A percentile compares a stretch with the other conserved stretches of the same genome.
phyloP scores from a whole-genome alignment of 2,888 invertebrate genomes.

The Eilema caniola region DNA sequence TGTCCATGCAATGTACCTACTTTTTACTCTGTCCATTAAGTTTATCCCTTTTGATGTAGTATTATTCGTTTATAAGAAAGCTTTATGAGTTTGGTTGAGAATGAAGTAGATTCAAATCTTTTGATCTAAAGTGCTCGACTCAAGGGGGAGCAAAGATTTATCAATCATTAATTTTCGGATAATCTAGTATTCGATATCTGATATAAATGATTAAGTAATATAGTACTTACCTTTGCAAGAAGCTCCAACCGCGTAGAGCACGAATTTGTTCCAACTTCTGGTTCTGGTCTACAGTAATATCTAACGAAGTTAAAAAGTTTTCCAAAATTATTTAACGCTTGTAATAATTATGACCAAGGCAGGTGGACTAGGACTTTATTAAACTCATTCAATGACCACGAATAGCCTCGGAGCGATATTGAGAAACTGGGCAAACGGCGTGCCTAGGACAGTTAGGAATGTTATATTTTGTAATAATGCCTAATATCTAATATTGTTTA shows the following conservation, averaged over 20 bases:
- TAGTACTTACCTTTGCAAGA: background rate
- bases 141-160: background rate
- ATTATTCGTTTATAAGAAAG: background rate
- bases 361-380: background rate
- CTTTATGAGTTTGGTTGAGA: background rate
- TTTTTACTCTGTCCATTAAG: background rate
- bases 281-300: too few relatives aligned
- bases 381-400: background rate
- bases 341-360: constrained; percentile 1
- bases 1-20: background rate
- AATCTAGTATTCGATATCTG: background rate
- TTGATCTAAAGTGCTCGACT: background rate
- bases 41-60: background rate
- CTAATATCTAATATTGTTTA: background rate
- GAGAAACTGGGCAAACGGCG: constrained; percentile 24
- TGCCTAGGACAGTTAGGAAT: constrained; percentile 12
- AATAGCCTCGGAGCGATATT: background rate
- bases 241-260: background rate
- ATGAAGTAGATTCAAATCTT: background rate
- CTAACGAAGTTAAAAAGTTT: too few relatives aligned
- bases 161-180: background rate
- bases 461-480: constrained; percentile 4
- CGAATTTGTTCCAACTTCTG: background rate
- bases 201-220: background rate
- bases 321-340: background rate